Conservation (phyloP, 2,888 invertebrate genomes). For the Agrenia bidenticulata region DNA sequence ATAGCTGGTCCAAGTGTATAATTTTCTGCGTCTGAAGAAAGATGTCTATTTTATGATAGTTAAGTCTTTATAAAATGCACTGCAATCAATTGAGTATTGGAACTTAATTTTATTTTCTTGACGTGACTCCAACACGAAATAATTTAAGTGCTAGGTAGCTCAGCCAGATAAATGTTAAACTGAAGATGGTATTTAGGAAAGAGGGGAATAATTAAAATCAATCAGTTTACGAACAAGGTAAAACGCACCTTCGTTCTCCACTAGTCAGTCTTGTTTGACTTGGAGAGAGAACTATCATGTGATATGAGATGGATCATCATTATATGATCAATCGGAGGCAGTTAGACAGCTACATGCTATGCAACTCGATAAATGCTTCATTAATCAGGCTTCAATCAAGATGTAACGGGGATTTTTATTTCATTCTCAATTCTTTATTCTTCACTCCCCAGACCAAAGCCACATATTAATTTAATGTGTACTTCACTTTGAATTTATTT, state of each 20-base stretch:
- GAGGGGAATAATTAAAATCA: no score
- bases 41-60: no score
- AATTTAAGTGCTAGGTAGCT: no score
- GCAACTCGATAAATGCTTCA: background rate
- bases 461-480: background rate
- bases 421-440: no score
- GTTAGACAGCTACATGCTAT: background rate
- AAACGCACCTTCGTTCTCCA: conserved; percentile 4
- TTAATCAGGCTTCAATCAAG: conserved; percentile 5
- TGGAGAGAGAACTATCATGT: background rate
- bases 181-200: no score
- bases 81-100: no score
- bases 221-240: background rate
- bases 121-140: no score
- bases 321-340: background rate
- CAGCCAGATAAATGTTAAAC: no score
- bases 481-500: background rate
- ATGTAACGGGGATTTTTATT: conserved; percentile 2
- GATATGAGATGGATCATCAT: background rate
- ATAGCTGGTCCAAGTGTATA: no score
- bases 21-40: no score
- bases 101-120: no score
- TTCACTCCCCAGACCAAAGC: background rate
- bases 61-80: no score
- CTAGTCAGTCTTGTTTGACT: background rate